These are phyloP conservation scores for Tetragnatha montana DNA, from an alignment of 2,888 invertebrate genomes.

Conservation along the genomic window DNA sequence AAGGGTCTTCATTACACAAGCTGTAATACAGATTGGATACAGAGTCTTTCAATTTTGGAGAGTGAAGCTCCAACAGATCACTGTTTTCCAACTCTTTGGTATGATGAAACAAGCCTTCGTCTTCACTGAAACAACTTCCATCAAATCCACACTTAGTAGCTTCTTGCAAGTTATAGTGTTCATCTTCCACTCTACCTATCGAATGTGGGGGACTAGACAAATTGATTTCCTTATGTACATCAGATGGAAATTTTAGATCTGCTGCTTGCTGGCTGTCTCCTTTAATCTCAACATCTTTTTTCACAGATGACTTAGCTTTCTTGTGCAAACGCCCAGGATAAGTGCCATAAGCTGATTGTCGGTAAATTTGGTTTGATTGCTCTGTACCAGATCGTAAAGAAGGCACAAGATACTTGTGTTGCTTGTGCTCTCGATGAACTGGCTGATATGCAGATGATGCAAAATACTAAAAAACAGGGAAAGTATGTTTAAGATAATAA, in stretches of 20 bases:
- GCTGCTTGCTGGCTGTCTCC: constrained; percentile 9
- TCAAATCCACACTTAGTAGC: constrained; percentile 34
- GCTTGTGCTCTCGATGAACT: constrained; percentile 82
- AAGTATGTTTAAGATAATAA: background rate
- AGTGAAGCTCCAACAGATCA: background rate
- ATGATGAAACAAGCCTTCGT: constrained; percentile 58
- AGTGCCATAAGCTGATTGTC: constrained; percentile 59
- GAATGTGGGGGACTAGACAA: constrained; percentile 47
- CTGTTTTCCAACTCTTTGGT: constrained; percentile 51
- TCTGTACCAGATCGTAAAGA: constrained; percentile 45
- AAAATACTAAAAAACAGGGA: constrained; percentile 83
- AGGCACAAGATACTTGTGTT: constrained; percentile 56
- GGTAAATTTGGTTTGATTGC: constrained; percentile 57
- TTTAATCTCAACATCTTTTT: constrained; percentile 35
- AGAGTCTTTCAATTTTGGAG: constrained; percentile 54
- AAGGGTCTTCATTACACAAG: constrained; percentile 43
- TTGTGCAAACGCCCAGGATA: constrained; percentile 59
- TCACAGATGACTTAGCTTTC: constrained; percentile 35
- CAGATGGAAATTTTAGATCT: constrained; percentile 8
- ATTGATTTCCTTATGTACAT: constrained; percentile 29
- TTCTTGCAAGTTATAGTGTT: constrained; percentile 26
- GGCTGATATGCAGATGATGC: constrained; percentile 93
- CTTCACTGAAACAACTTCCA: constrained; percentile 59
- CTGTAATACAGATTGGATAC: constrained; percentile 64
- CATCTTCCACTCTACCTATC: constrained; percentile 12